Conservation (phyloP, 2,113 vertebrate genomes). For the Pelodiscus sinensis region DNA sequence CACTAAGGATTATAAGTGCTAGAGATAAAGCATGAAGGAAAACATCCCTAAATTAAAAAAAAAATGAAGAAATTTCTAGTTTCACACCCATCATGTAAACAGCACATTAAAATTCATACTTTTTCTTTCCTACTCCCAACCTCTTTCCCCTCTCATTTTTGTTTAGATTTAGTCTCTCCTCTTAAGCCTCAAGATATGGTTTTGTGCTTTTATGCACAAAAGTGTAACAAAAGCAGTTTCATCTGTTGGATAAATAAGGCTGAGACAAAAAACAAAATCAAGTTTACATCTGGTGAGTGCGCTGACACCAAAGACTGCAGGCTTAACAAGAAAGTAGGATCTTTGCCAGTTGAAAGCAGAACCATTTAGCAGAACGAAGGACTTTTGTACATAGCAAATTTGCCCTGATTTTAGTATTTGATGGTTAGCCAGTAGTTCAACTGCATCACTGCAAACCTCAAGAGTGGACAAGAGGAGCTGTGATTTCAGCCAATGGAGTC, state of each 20-base stretch:
- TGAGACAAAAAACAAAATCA: not conserved
- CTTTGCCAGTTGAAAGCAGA: not conserved
- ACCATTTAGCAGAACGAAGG: not conserved
- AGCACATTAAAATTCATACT: not conserved
- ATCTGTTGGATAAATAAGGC: not conserved
- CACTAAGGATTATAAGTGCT: not conserved
- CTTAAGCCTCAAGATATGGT: not conserved
- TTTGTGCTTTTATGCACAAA: too few relatives aligned
- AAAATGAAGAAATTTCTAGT: not conserved
- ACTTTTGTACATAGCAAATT: not conserved
- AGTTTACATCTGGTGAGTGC: not conserved
- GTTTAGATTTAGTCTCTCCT: not conserved
- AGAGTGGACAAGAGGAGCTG: not conserved
- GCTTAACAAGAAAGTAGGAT: not conserved
- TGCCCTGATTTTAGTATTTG: not conserved
- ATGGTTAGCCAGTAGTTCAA: not conserved
- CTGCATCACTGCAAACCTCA: not conserved
- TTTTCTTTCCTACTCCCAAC: accelerated
- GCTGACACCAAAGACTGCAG: not conserved
- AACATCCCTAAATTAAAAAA: not conserved
- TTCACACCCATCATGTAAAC: accelerated
- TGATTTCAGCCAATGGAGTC: not conserved
- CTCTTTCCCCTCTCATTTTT: not conserved
- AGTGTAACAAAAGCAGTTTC: not conserved
- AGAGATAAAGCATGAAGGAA: not conserved